phyloP scores from a whole-genome alignment of 2,797 vertebrate species.

The Echeneis naucrates region DNA sequence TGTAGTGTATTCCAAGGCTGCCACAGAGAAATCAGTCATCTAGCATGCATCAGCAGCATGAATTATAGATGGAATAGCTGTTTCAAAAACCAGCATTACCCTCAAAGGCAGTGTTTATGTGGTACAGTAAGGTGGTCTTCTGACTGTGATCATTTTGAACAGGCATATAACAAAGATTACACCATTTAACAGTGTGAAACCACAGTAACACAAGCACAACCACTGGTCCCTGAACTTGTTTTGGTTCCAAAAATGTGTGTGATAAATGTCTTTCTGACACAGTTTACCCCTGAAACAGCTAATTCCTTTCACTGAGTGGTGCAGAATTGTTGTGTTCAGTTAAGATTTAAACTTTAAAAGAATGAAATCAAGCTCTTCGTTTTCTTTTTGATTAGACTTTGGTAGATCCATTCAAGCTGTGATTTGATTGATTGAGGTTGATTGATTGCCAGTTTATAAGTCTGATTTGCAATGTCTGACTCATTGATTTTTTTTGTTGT shows the following conservation, averaged over 20 bases:
- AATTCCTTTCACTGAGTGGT: not conserved
- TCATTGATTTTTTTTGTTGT: not conserved
- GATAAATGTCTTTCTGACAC: not conserved
- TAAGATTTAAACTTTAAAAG: not conserved
- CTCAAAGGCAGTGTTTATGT: not conserved
- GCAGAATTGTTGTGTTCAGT: not conserved
- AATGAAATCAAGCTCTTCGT: not conserved
- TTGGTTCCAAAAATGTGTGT: not conserved
- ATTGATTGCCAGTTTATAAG: not conserved
- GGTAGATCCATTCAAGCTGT: no score
- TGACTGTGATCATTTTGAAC: not conserved
- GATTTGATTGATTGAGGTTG: no score
- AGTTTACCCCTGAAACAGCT: not conserved
- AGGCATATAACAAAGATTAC: not conserved
- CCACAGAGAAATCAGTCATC: not conserved
- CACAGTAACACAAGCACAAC: not conserved
- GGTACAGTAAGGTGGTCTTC: not conserved
- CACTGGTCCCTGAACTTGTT: not conserved
- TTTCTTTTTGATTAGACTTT: not conserved
- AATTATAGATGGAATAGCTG: not conserved
- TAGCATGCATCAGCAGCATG: slow-evolving; percentile 3
- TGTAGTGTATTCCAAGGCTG: slow-evolving; percentile 2
- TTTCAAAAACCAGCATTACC: not conserved
- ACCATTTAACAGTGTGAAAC: not conserved
- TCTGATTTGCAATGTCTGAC: not conserved